A percentile compares a stretch with the other conserved stretches of the same genome.
Evolutionary conservation across 2,113 vertebrate species (phyloP).

Genomic region (Prionailurus viverrinus): DNA sequence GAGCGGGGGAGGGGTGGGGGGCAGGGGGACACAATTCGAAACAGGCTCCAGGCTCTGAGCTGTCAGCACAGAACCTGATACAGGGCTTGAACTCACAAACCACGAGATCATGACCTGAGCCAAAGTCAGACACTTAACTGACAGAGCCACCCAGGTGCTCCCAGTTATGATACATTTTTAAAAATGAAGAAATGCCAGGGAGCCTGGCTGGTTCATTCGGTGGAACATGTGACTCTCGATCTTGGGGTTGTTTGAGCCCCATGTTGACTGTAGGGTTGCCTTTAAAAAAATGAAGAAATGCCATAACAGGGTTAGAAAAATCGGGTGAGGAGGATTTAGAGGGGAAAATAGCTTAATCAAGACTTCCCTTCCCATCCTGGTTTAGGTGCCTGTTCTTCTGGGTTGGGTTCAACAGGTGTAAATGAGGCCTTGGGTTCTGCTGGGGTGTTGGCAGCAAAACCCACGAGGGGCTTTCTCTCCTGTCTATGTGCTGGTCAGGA

Average conservation of each 20-base stretch:
- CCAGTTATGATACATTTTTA: background rate
- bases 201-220: background rate
- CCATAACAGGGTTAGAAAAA: background rate
- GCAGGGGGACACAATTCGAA: no score
- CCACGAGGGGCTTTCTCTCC: background rate
- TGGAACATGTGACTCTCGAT: background rate
- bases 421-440: background rate
- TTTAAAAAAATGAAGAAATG: background rate
- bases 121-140: no score
- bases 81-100: no score
- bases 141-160: no score
- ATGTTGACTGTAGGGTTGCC: background rate
- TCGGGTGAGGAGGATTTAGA: background rate
- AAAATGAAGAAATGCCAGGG: background rate
- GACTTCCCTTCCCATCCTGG: background rate
- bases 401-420: background rate
- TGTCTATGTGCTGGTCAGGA: background rate
- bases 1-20: no score
- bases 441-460: background rate
- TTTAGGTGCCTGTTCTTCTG: background rate
- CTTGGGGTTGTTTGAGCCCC: background rate
- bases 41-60: no score
- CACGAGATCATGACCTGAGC: no score
- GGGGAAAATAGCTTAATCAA: background rate
- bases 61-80: no score